A percentile compares a stretch with the other conserved stretches of the same genome.
Conservation (phyloP, 2,888 invertebrate species). For the Hanleya hanleyi region DNA sequence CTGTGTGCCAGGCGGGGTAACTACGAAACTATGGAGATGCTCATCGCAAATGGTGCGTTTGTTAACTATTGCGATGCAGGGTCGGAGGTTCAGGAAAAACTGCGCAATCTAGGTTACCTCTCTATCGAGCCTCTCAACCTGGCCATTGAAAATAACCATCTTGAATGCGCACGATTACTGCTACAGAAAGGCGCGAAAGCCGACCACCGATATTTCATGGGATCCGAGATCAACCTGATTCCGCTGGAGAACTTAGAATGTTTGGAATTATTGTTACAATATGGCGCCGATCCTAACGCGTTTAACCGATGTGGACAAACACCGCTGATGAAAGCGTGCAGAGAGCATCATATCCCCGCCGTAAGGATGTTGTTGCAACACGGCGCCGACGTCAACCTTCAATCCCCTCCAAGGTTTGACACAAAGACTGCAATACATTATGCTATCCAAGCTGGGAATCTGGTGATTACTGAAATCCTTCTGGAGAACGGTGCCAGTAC, state of each 20-base stretch:
- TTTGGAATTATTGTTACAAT: constrained; percentile 85
- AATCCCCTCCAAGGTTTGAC: constrained; percentile 89
- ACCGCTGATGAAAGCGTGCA: constrained; percentile 93
- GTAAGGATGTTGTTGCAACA: constrained; percentile 80
- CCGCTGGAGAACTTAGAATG: constrained; percentile 85
- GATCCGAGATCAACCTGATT: constrained; percentile 91
- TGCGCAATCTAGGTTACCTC: constrained; percentile 52
- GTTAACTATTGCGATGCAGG: constrained; percentile 85
- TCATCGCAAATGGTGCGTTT: constrained; percentile 85
- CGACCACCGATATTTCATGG: constrained; percentile 93
- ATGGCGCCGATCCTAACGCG: constrained; percentile 91
- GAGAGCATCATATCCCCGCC: constrained; percentile 63
- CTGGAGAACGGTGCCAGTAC: constrained; percentile 87
- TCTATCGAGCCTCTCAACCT: constrained; percentile 89
- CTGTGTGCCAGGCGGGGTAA: constrained; percentile 91
- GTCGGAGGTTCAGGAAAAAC: constrained; percentile 73
- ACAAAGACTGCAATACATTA: constrained; percentile 91
- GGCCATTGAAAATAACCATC: constrained; percentile 90
- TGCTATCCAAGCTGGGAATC: constrained; percentile 85
- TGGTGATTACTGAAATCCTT: constrained; percentile 83
- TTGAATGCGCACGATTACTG: constrained; percentile 79
- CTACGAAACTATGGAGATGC: constrained; percentile 75
- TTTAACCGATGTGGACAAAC: constrained; percentile 90
- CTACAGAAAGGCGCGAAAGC: constrained; percentile 91
- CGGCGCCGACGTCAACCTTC: constrained; percentile 90